Base-by-base conservation (phyloP, 2,888 invertebrate species). In the Epinotia ramella region DNA sequence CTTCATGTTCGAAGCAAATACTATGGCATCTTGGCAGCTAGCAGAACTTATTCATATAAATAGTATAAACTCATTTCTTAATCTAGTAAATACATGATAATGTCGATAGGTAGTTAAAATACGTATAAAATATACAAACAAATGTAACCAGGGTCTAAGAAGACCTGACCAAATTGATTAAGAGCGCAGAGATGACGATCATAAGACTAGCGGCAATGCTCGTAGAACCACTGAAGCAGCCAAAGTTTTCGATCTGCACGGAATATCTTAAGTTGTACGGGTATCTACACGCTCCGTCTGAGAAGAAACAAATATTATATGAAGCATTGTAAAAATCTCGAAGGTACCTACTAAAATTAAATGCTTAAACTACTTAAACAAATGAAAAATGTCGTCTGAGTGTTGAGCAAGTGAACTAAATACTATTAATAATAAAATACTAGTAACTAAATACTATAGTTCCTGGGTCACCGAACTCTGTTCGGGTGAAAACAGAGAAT, bases 241-340 rank as follows among this genome's bases (percentile, higher is more conserved):
- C 95, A 72, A 97, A 91, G 80, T 97, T 96, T 82, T 96, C 96
- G 46, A 96, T 91, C 56, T 95, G 95, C 28, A 97, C 91, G 63
- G 95, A 95, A 81, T 96, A 97, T 81, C 96, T 95, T 63, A 96
- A 89, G 86, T 95, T 95, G 84, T 96, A 96, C 0, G 97, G 97
- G 84, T 95, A 96, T 83, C 96, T 95, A 87, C 97, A 97, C 4
- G 89, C 89, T 18, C 84, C 81, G 84, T 97, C 97, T 95, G 91
- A 60, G 53, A 70, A 28, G 13, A 60, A 59, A 16, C 28, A n/a
- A 60, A 66, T n/a, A 73, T 16, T 65, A 56, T 49, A 57, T n/a
- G 33, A 53, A 53, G 6, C 16, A 49, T 3, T 49, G 7, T 33
- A 33, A 49, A 49, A 49, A 49, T 49, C 4, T 13, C 11, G 24